Conservation (phyloP, 1,140 invertebrate genomes). For the Calephelis virginiensis region DNA sequence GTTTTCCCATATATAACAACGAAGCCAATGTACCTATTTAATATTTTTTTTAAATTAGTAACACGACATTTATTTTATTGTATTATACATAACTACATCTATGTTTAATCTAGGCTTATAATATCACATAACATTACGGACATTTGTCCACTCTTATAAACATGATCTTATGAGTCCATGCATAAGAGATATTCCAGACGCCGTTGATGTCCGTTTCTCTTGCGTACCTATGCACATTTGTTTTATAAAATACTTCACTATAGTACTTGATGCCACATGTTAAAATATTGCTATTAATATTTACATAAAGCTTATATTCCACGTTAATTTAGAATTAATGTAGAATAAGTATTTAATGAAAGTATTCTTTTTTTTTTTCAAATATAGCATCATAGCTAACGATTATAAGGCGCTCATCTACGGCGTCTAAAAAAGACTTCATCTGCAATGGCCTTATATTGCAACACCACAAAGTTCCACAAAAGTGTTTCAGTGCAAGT, state of each 20-base stretch:
- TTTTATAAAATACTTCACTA: no score
- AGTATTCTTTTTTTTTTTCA: no score
- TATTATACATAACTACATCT: slow-evolving; percentile 54
- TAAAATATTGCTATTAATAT: no score
- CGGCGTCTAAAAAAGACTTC: not conserved
- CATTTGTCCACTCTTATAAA: slow-evolving; percentile 44
- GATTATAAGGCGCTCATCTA: no score
- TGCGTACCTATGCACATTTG: no score
- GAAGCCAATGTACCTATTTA: slow-evolving; percentile 19
- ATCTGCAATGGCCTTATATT: slow-evolving; percentile 1
- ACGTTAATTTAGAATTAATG: no score
- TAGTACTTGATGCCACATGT: no score
- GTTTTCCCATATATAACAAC: slow-evolving; percentile 21
- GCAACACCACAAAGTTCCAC: slow-evolving; percentile 25
- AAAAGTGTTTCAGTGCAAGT: slow-evolving; percentile 27
- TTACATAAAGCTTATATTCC: no score
- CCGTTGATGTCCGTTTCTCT: not conserved
- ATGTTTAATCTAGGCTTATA: slow-evolving; percentile 65
- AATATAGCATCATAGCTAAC: no score
- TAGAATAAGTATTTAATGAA: no score
- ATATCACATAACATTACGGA: slow-evolving; percentile 73
- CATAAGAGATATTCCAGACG: not conserved
- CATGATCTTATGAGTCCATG: slow-evolving; percentile 23
- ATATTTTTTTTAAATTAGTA: slow-evolving; percentile 17
- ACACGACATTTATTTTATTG: slow-evolving; percentile 57